Base-by-base conservation (phyloP, 2,113 vertebrate species). In the Neotragus pygmaeus region DNA sequence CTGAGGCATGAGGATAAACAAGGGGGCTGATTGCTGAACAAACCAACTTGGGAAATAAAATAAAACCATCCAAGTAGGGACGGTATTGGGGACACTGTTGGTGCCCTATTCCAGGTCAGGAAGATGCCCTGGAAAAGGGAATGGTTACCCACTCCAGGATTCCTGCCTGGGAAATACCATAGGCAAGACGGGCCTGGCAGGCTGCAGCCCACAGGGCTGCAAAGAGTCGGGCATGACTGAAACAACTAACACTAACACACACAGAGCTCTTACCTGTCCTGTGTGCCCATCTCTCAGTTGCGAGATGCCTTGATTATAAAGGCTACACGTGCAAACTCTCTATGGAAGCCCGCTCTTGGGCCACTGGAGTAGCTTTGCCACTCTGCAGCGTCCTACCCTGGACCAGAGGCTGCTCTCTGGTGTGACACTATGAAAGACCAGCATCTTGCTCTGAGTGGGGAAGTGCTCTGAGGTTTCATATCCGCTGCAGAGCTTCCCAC, bases 31-130 rank as follows among this genome's bases (percentile, higher is more conserved):
- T 53, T 0, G 0, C 33, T 55, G 45, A 64, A n/a, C 62, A 86
- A 85, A n/a, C 1, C 4, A 36, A 6, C 30, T 58, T 57, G 45
- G 10, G 66, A 51, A 57, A 36, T 36, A 55, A 33, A 91, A 77
- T 55, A 64, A 94, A 53, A 39, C 12, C 77, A 55, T 39, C 33
- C 49, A 19, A 78, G 23, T 3, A 51, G 81, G 36, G 9, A 75
- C 15, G 4, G 6, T 5, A 7, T 0, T 30, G 66, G n/a, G 39
- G 25, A 75, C 51, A 17, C 6, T 4, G 3, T 23, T 23, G 13
- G 30, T 17, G 14, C 49, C 77, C 85, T 3, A 1, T 28, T 30
- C 21, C 0, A 0, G 70, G 39, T 43, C 39, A 43, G 70, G 13
- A 75, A 75, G 39, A 43, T 75, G 23, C 70, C 39, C 15, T 75